Percentiles rank a stretch among this genome's conserved stretches.
phyloP scores from a whole-genome alignment of 2,113 vertebrate genomes.

The Butastur rufipennis region DNA sequence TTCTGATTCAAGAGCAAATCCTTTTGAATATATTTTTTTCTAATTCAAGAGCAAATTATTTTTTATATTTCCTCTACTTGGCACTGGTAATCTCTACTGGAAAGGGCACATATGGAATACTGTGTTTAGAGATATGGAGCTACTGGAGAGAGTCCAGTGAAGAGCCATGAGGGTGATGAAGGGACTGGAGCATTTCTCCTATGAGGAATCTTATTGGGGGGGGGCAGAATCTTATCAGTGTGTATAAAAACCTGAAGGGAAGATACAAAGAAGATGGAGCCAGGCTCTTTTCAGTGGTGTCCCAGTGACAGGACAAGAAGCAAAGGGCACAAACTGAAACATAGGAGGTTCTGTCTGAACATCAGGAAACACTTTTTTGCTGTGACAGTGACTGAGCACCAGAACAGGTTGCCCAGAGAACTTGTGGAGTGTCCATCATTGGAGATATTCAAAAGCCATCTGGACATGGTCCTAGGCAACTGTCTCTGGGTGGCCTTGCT shows the following conservation, averaged over 20 bases:
- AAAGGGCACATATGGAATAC: too few relatives aligned
- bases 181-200: too few relatives aligned
- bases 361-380: neutral
- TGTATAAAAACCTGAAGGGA: neutral
- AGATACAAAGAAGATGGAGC: neutral
- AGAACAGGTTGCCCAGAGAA: neutral
- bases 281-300: neutral
- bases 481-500: neutral
- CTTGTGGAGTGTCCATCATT: neutral
- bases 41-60: too few relatives aligned
- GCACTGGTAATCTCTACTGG: too few relatives aligned
- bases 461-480: neutral
- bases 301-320: neutral
- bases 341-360: fast-evolving
- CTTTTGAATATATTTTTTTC: neutral
- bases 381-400: neutral
- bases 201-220: too few relatives aligned
- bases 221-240: too few relatives aligned
- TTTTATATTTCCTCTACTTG: too few relatives aligned
- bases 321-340: neutral
- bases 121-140: too few relatives aligned
- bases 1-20: neutral
- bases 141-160: too few relatives aligned
- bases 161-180: too few relatives aligned
- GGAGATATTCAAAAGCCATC: neutral